Evolutionary conservation across 2,113 vertebrate species (phyloP).

Genomic region (Alaudala cheleensis): DNA sequence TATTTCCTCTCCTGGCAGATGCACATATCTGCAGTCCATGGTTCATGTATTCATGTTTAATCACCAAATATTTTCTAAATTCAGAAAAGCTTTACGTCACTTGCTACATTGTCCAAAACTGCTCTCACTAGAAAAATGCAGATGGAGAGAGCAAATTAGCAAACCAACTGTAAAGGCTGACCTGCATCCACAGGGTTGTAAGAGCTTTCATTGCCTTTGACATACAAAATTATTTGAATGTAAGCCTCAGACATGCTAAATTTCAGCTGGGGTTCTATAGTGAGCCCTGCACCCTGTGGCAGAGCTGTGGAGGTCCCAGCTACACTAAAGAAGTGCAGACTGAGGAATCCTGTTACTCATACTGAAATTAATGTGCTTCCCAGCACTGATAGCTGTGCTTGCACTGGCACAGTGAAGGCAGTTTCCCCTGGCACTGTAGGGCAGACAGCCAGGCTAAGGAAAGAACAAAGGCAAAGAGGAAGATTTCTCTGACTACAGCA

Average conservation of each 20-base stretch:
- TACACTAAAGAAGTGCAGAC: neutral
- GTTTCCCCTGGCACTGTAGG: neutral
- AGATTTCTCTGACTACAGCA: neutral
- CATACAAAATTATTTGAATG: neutral
- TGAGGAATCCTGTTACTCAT: neutral
- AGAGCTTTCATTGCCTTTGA: neutral
- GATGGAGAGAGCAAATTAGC: neutral
- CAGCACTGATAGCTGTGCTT: neutral
- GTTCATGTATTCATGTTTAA: neutral
- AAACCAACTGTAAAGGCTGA: neutral
- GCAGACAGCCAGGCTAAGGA: neutral
- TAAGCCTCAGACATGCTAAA: neutral
- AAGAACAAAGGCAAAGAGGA: neutral
- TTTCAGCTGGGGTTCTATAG: neutral
- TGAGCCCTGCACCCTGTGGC: neutral
- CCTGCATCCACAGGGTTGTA: neutral
- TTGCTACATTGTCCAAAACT: neutral
- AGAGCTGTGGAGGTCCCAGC: neutral
- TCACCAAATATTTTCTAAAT: slow-evolving; percentile 21
- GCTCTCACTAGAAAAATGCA: neutral
- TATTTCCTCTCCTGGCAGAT: slow-evolving; percentile 9
- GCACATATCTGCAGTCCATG: neutral
- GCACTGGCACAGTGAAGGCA: neutral
- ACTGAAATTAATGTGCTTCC: neutral
- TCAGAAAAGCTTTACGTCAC: neutral